phyloP scores from a whole-genome alignment of 2,888 invertebrate species.

The Drosophila nigricruria region DNA sequence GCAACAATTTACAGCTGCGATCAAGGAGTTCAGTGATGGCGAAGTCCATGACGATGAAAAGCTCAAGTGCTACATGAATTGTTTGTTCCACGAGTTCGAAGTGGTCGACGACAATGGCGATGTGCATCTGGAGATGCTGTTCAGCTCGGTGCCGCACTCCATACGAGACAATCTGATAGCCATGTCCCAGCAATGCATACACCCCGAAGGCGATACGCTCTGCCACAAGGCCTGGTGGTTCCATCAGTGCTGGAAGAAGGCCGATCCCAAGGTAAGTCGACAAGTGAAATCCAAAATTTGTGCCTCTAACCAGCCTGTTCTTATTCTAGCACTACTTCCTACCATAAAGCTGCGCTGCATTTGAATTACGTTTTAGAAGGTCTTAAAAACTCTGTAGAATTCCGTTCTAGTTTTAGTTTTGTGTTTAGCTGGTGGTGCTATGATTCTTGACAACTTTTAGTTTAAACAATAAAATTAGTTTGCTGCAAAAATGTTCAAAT shows the following conservation, averaged over 20 bases:
- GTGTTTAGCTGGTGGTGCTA: background rate
- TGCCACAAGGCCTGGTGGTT: conserved; percentile 85
- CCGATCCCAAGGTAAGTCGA: conserved; percentile 82
- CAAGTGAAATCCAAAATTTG: too few relatives aligned
- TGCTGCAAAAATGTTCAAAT: background rate
- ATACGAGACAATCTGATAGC: conserved; percentile 79
- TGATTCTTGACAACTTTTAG: background rate
- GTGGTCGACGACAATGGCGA: conserved; percentile 85
- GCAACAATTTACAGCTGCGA: conserved; percentile 72
- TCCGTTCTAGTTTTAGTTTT: background rate
- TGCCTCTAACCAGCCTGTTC: background rate
- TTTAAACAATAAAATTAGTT: background rate
- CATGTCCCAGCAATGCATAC: conserved; percentile 81
- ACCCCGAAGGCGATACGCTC: conserved; percentile 83
- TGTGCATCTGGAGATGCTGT: conserved; percentile 83
- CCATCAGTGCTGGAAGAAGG: conserved; percentile 85
- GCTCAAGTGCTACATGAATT: conserved; percentile 85
- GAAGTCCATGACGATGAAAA: conserved; percentile 84
- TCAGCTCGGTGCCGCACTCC: conserved; percentile 73
- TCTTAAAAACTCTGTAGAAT: background rate
- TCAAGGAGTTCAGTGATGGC: conserved; percentile 85
- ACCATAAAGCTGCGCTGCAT: conserved; percentile 41
- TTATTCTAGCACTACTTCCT: conserved; percentile 77
- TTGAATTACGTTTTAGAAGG: too few relatives aligned
- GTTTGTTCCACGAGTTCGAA: conserved; percentile 84